A percentile compares a stretch with the other conserved stretches of the same genome.
These are phyloP conservation scores for Pediacus dermestoides DNA, from an alignment of 2,888 invertebrate genomes.

Conservation along the genomic window DNA sequence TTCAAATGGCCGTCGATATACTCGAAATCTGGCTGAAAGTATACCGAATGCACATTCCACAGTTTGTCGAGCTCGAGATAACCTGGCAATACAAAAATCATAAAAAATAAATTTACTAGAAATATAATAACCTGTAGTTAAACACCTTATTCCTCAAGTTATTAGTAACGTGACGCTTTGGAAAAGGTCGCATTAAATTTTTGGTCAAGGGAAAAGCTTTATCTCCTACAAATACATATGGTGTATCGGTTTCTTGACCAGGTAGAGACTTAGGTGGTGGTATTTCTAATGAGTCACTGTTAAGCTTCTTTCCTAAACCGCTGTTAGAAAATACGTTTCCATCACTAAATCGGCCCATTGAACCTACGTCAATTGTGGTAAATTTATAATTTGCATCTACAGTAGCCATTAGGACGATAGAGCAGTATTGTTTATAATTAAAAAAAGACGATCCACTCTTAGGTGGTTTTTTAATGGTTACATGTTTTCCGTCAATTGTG, in stretches of 20 bases:
- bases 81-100: slow-evolving; percentile 5
- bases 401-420: slow-evolving; percentile 32
- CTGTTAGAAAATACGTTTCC: slow-evolving; percentile 30
- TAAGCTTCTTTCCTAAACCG: slow-evolving; percentile 17
- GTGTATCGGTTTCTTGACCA: slow-evolving; percentile 10
- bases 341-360: slow-evolving; percentile 32
- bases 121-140: slow-evolving; percentile 16
- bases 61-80: slow-evolving; percentile 12
- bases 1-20: slow-evolving; percentile 22
- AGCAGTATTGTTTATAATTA: slow-evolving; percentile 34
- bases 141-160: slow-evolving; percentile 17
- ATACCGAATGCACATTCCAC: slow-evolving; percentile 17
- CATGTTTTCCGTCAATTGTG: slow-evolving; percentile 35
- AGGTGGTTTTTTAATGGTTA: slow-evolving; percentile 29
- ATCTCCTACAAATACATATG: slow-evolving; percentile 45
- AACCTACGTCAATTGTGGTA: slow-evolving; percentile 30
- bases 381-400: slow-evolving; percentile 34
- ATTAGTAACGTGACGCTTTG: slow-evolving; percentile 7
- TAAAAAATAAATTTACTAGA: background rate
- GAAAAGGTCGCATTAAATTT: slow-evolving; percentile 20
- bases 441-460: slow-evolving; percentile 32
- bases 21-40: slow-evolving; percentile 15
- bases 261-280: slow-evolving; percentile 15
- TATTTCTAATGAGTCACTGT: slow-evolving; percentile 12
- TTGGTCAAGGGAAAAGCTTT: slow-evolving; percentile 35